Evolutionary conservation across 92 coral and sea anemone genomes (phyloP), one percentile per base, ranked within the genome.

Genomic region (Porites lobata): DNA sequence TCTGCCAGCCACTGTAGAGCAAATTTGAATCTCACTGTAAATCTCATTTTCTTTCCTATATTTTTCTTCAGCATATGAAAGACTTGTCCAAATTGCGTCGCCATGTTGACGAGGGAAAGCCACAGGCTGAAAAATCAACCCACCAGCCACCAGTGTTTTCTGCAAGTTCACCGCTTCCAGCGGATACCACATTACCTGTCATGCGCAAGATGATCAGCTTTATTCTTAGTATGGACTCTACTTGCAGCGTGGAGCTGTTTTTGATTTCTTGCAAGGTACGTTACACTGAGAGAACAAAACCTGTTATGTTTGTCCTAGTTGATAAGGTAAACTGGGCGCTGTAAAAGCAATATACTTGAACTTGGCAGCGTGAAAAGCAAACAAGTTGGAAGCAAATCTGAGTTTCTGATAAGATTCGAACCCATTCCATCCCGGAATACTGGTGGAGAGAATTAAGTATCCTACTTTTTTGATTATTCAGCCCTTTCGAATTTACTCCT

Each of bases 211-310:
- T 98, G 93, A 78, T 98, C 47, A 81, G 94, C 62, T 90, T 98
- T 70, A 86, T 98, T 9, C 93, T 98, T 50, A 91, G 92, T 62
- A 88, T 87, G 90, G 93, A 98, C 70, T 93, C 98, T 8, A 73
- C 94, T 4, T 96, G 96, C 72, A 89, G 90, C 29, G 98, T 94
- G 2, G 99, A 95, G 38, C 87, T 98, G 86, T 94, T 98, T 58
- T 91, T 98, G 50, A 91, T 95, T 32, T 83, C 93, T n/a, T 98
- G 99, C 83, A 98, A 98, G 99, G 99, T 94, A 86, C 50, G 87
- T 18, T 72, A 21, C 21, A 29, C 17, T 56, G 2, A 14, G 61
- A 56, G 11, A 8, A 14, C 11, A 10, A 14, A 56, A 14, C 2
- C 15, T 10, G 61, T 56, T 56, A 14, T 10, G 61, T 56, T 14